These are phyloP conservation scores for Agrotis ipsilon DNA, from an alignment of 2,888 invertebrate genomes.

Conservation along the genomic window DNA sequence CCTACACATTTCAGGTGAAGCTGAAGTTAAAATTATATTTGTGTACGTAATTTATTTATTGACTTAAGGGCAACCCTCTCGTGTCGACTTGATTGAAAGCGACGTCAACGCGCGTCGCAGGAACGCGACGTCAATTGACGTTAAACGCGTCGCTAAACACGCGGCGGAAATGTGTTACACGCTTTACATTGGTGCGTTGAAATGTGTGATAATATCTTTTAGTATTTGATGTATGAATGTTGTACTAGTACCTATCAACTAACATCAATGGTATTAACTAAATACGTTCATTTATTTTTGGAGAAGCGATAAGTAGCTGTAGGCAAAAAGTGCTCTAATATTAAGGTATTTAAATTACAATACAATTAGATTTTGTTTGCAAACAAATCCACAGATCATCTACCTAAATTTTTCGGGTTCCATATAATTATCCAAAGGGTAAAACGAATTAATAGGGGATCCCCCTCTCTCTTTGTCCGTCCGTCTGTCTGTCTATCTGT, in stretches of 20 bases:
- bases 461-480: no score
- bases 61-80: slow-evolving; percentile 33
- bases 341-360: background rate
- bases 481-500: no score
- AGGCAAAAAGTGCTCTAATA: background rate
- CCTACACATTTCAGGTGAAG: background rate
- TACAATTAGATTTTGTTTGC: background rate
- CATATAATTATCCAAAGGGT: no score
- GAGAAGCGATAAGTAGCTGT: no score
- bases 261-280: no score
- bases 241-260: no score
- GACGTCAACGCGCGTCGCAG: slow-evolving; percentile 9
- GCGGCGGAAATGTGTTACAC: slow-evolving; percentile 28
- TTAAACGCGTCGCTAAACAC: slow-evolving; percentile 34
- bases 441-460: no score
- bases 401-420: no score
- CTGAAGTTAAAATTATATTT: slow-evolving; percentile 29
- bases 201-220: slow-evolving; percentile 3
- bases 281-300: background rate
- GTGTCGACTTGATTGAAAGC: slow-evolving; percentile 48
- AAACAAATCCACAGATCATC: background rate
- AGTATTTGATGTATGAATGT: background rate
- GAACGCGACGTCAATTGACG: slow-evolving; percentile 28
- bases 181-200: slow-evolving; percentile 9
- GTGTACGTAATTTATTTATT: slow-evolving; percentile 42